These are phyloP conservation scores for Paracentrotus lividus DNA, from an alignment of 53 echinoderm and acorn worm species.

Conservation along the genomic window DNA sequence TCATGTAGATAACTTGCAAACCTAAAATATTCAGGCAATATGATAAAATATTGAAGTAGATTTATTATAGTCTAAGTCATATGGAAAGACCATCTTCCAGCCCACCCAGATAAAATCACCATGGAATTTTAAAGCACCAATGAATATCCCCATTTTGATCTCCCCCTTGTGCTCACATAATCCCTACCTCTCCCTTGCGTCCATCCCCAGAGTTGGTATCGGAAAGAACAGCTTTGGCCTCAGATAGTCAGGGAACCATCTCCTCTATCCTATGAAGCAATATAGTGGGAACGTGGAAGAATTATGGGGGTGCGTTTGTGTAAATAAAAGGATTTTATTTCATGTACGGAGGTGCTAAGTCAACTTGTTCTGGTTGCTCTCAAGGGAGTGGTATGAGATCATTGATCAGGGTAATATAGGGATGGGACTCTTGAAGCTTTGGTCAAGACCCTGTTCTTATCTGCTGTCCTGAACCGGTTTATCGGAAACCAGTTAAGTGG, in stretches of 20 bases:
- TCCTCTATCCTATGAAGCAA: background rate
- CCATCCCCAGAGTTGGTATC: background rate
- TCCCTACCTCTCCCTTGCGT: background rate
- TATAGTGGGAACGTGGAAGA: background rate
- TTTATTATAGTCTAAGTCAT: background rate
- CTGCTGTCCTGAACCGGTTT: too few relatives aligned
- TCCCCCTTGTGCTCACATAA: background rate
- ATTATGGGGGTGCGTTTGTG: background rate
- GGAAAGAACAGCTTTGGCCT: background rate
- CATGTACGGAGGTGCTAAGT: slow-evolving; percentile 2
- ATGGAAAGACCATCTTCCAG: background rate
- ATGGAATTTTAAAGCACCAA: background rate
- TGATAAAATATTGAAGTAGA: background rate
- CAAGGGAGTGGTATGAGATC: background rate
- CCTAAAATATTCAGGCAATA: background rate
- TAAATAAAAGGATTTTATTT: slow-evolving; percentile 47
- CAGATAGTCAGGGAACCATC: background rate
- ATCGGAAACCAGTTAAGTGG: too few relatives aligned
- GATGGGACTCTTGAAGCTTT: background rate
- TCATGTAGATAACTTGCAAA: background rate
- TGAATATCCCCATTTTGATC: background rate
- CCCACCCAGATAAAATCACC: background rate
- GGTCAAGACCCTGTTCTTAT: too few relatives aligned
- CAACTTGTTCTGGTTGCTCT: slow-evolving; percentile 12
- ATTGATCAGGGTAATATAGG: background rate